Evolutionary conservation across 2,888 invertebrate species (phyloP).

Genomic region (Nemapogon koenigi): DNA sequence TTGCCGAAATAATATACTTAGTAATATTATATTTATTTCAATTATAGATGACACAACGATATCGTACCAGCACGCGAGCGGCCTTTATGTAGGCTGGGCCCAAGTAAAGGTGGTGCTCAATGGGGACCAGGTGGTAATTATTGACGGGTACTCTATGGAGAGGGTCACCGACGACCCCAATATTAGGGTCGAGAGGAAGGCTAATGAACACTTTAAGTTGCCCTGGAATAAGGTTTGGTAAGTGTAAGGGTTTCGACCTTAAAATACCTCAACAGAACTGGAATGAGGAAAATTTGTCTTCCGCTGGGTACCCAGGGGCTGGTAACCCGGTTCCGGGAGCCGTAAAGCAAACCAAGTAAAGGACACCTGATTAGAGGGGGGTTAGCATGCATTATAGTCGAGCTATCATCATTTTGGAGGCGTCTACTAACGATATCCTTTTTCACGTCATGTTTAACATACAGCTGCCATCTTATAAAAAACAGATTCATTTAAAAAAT

Average conservation of each 20-base stretch:
- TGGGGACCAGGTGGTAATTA: slow-evolving; percentile 73
- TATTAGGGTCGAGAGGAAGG: slow-evolving; percentile 73
- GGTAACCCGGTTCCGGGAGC: too few relatives aligned
- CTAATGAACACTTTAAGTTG: slow-evolving; percentile 74
- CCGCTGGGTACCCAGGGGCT: too few relatives aligned
- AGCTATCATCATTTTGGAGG: too few relatives aligned
- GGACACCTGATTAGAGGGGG: too few relatives aligned
- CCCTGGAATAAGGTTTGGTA: slow-evolving; percentile 78
- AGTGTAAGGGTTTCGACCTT: too few relatives aligned
- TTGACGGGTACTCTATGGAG: slow-evolving; percentile 72
- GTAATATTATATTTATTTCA: not conserved
- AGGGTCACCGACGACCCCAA: slow-evolving; percentile 68
- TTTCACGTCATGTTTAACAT: not conserved
- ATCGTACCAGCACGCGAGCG: slow-evolving; percentile 36
- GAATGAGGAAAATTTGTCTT: too few relatives aligned
- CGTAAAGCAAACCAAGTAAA: too few relatives aligned
- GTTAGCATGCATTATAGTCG: too few relatives aligned
- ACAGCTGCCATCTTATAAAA: too few relatives aligned
- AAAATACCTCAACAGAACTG: too few relatives aligned
- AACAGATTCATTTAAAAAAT: too few relatives aligned
- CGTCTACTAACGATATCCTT: not conserved
- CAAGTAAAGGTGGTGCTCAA: slow-evolving; percentile 68
- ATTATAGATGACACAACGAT: slow-evolving; percentile 46
- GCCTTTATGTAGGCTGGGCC: slow-evolving; percentile 46
- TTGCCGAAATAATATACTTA: too few relatives aligned